Evolutionary conservation across 2,888 invertebrate genomes (phyloP), one percentile per base, ranked within the genome.

Genomic region (Syrphus vitripennis): DNA sequence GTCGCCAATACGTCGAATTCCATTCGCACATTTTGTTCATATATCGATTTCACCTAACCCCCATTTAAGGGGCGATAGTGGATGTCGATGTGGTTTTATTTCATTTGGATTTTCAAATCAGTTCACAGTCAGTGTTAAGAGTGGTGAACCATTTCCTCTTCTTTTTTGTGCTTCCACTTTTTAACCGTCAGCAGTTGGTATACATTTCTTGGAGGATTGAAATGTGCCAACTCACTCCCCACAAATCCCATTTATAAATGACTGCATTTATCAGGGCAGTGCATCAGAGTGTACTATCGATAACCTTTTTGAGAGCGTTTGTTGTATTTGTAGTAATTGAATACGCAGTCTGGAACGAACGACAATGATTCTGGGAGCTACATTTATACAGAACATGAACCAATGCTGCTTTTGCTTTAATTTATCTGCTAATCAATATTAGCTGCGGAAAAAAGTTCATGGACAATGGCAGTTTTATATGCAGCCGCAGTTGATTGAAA

Each of bases 291-390:
- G 12, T 59, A 74, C 59, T 83, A 84, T 76, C 80, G 83, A 80
- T 80, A 84, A 84, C 83, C 83, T 80, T 76, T 80, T 31, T n/a
- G n/a, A n/a, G 57, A 67, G 80, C 80, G 80, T 70, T 75, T 75
- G 40, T n/a, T 45, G 19, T 59, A 59, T 21, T 59, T 37, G 59
- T 50, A 53, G 65, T 57, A 75, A 83, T 79, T 75, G 70, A 79
- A 75, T 70, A 69, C 57, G 70, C 70, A 74, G 53, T 40, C 42
- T 24, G 53, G 59, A 59, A 59, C 34, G 29, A 80, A 26, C 37
- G 31, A 75, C 24, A 59, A 65, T 45, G 19, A 26, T 65, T 65
- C 65, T 45, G 45, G 29, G 29, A 45, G 45, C n/a, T 9, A 9
- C 10, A 19, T 21, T 21, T 21, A 12, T 19, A 4, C 10, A 34